Evolutionary conservation across 2,888 invertebrate genomes (phyloP).

Genomic region (Leucania comma): DNA sequence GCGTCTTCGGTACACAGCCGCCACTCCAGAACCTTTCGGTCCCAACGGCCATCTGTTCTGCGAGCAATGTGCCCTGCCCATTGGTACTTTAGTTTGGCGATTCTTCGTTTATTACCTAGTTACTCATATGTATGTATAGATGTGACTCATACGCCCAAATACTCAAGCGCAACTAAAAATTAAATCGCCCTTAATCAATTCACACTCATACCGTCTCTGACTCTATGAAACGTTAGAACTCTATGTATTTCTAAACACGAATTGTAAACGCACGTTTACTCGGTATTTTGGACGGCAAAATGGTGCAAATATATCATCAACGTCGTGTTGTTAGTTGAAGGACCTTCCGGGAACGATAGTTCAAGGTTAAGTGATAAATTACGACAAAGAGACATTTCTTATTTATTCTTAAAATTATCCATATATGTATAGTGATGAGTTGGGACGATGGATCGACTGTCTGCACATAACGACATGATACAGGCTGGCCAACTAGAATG

Average conservation of each 20-base stretch:
- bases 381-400: background rate
- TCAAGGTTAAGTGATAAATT: slow-evolving; percentile 9
- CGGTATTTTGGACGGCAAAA: background rate
- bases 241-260: too few species aligned
- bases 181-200: background rate
- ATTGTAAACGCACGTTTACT: background rate
- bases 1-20: too few species aligned
- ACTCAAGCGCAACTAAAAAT: background rate
- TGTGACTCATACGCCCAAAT: background rate
- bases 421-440: background rate
- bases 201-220: background rate
- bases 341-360: slow-evolving; percentile 11
- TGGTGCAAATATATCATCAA: slow-evolving; percentile 1
- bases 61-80: too few species aligned
- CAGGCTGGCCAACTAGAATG: too few species aligned
- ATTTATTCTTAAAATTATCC: background rate
- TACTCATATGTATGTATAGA: background rate
- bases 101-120: too few species aligned
- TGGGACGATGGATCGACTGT: background rate
- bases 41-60: too few species aligned
- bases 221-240: too few species aligned
- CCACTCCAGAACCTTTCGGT: too few species aligned
- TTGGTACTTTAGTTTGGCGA: too few species aligned
- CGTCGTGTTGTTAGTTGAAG: slow-evolving; percentile 7
- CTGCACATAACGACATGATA: background rate